A percentile compares a stretch with the other conserved stretches of the same genome.
These are phyloP conservation scores for Pseudomyrmex concolor DNA, from an alignment of 1,140 invertebrate genomes.

Conservation along the genomic window DNA sequence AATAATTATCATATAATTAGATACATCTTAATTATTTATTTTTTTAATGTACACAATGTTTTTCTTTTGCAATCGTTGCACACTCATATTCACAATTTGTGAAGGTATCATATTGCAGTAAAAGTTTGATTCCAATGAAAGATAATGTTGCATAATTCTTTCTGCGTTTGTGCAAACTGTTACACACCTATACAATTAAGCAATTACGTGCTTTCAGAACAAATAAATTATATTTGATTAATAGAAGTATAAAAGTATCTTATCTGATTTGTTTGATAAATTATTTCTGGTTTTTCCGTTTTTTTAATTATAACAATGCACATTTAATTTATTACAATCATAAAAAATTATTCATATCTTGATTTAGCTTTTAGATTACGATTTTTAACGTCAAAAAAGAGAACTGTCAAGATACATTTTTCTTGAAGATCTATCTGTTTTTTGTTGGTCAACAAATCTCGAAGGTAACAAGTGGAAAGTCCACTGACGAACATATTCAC, in stretches of 20 bases:
- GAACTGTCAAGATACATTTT: not conserved
- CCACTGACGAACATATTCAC: conserved; percentile 18
- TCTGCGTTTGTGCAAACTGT: too few relatives aligned
- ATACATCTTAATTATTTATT: too few relatives aligned
- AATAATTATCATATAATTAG: too few relatives aligned
- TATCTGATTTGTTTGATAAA: conserved; percentile 8
- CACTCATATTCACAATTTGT: too few relatives aligned
- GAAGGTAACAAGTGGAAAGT: conserved; percentile 21
- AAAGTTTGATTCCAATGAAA: too few relatives aligned
- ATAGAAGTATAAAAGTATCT: not conserved
- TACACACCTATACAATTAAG: not conserved
- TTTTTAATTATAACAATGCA: not conserved
- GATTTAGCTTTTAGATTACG: conserved; percentile 2
- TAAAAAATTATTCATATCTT: conserved; percentile 14
- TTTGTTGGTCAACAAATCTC: not conserved
- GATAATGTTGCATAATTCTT: too few relatives aligned
- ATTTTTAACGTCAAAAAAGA: not conserved
- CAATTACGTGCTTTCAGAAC: not conserved
- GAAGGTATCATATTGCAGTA: too few relatives aligned
- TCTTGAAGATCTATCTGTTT: not conserved
- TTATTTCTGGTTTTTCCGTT: not conserved
- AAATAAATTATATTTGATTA: not conserved
- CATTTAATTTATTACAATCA: not conserved
- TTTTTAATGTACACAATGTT: too few relatives aligned
- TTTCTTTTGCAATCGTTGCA: too few relatives aligned